Conservation (phyloP, 2,797 vertebrate genomes). For the Moxostoma hubbsi region DNA sequence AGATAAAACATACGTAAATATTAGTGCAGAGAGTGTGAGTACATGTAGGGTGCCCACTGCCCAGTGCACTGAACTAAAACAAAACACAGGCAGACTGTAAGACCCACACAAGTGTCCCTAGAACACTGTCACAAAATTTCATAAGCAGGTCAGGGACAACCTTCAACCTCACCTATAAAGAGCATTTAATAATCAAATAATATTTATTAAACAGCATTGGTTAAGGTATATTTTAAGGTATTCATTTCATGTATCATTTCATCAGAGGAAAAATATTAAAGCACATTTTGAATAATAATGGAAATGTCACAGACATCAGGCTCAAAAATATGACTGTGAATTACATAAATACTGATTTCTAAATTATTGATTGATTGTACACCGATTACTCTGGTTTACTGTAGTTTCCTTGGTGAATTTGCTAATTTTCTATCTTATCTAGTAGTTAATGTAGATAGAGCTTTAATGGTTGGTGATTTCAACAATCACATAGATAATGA, state of each 20-base stretch:
- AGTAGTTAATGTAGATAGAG: too few species aligned
- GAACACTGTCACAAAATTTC: too few species aligned
- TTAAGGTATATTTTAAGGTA: neutral
- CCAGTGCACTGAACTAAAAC: slow-evolving; percentile 10
- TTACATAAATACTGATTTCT: slow-evolving; percentile 6
- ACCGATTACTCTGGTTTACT: neutral
- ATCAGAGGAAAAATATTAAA: too few species aligned
- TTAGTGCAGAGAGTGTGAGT: slow-evolving; percentile 51
- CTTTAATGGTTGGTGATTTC: too few species aligned
- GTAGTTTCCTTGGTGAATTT: too few species aligned
- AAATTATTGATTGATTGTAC: slow-evolving; percentile 40
- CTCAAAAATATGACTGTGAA: slow-evolving; percentile 3
- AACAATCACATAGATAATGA: too few species aligned
- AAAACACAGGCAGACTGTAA: slow-evolving; percentile 11
- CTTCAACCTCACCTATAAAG: neutral
- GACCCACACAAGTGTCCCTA: neutral
- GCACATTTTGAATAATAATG: neutral
- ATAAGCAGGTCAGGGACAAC: slow-evolving; percentile 5
- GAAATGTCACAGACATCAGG: slow-evolving; percentile 6
- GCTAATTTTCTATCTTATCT: too few species aligned
- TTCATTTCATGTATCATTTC: neutral
- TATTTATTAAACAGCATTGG: too few species aligned
- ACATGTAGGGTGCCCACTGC: slow-evolving; percentile 29
- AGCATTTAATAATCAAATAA: too few species aligned
- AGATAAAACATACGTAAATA: slow-evolving; percentile 61